Evolutionary conservation across 1,140 invertebrate genomes (phyloP).

Genomic region (Semibalanus balanoides): DNA sequence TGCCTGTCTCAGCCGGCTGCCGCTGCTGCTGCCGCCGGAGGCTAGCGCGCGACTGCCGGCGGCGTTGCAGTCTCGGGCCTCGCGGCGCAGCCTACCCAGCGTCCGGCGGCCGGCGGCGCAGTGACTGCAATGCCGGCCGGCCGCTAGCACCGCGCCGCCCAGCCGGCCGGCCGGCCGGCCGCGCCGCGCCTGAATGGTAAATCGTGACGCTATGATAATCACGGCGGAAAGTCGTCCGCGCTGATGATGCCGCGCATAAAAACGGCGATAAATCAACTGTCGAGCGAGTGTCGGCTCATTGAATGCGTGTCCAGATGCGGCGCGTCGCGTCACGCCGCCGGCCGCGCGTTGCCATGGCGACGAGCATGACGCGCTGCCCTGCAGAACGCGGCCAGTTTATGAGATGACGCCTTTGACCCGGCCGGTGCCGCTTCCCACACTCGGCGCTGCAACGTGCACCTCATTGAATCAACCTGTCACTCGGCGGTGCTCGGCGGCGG

Average conservation of each 20-base stretch:
- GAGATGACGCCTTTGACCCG: not conserved
- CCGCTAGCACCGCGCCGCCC: not conserved
- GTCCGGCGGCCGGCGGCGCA: too few relatives aligned
- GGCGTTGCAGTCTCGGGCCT: not conserved
- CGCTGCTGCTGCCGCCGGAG: too few relatives aligned
- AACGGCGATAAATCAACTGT: not conserved
- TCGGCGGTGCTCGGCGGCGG: not conserved
- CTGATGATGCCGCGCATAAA: not conserved
- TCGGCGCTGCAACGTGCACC: not conserved
- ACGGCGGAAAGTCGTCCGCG: not conserved
- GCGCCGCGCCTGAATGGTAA: not conserved
- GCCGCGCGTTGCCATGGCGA: not conserved
- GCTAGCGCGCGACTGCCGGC: too few relatives aligned
- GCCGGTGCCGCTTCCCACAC: not conserved
- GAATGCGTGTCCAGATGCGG: not conserved
- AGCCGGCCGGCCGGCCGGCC: too few relatives aligned
- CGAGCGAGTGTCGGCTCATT: not conserved
- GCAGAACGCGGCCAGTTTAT: not conserved
- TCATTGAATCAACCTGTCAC: not conserved
- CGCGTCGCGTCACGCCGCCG: too few relatives aligned
- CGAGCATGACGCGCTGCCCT: not conserved
- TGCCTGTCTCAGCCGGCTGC: too few relatives aligned
- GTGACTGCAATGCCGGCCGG: not conserved
- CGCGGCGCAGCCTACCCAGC: not conserved
- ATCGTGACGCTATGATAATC: slow-evolving; percentile 2